Evolutionary conservation across 2,888 invertebrate species (phyloP).

Genomic region (Synergus japonicus): DNA sequence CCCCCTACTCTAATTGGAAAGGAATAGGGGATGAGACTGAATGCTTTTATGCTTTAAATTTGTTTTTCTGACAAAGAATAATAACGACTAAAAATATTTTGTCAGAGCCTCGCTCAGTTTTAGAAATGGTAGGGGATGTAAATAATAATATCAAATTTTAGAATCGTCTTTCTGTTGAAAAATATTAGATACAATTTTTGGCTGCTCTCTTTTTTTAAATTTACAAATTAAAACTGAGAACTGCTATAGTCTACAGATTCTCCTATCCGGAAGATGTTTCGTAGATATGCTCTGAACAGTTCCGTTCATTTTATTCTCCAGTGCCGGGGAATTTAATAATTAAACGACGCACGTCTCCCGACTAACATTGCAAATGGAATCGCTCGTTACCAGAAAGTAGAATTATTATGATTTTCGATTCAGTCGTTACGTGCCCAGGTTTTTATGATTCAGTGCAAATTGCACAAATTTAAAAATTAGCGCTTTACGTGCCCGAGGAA

Average conservation of each 20-base stretch:
- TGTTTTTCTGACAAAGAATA: no score
- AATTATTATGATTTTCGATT: constrained; percentile 37
- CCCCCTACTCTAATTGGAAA: no score
- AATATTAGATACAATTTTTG: no score
- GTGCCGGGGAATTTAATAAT: constrained; percentile 16
- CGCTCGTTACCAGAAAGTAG: constrained; percentile 22
- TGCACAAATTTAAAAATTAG: constrained; percentile 27
- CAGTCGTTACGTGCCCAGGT: constrained; percentile 7
- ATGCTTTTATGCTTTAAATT: no score
- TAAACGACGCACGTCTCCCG: constrained; percentile 8
- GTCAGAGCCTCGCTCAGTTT: no score
- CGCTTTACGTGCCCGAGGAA: constrained; percentile 7
- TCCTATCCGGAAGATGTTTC: background rate
- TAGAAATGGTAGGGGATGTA: no score
- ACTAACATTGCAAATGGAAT: constrained; percentile 27
- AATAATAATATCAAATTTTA: no score
- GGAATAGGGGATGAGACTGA: no score
- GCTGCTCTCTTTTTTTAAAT: background rate
- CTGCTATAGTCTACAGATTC: background rate
- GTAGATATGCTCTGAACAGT: background rate
- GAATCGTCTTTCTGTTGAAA: no score
- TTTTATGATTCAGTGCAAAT: constrained; percentile 18
- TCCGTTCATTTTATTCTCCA: constrained; percentile 17
- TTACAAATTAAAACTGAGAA: background rate
- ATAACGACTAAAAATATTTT: no score